These are phyloP conservation scores for Lordiphosa collinella DNA, from an alignment of 1,140 invertebrate species.

Conservation along the genomic window DNA sequence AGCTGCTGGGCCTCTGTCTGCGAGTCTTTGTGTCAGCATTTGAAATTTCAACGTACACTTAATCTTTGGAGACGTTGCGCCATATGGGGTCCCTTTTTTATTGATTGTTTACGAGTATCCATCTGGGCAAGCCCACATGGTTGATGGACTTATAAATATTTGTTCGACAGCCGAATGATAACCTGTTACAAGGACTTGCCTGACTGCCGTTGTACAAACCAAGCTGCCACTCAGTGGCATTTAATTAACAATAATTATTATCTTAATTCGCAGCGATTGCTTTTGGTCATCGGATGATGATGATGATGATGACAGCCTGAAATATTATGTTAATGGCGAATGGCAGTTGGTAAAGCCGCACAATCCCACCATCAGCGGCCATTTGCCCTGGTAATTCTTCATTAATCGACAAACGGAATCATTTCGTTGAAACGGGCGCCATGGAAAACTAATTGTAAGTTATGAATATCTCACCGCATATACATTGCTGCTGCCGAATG, in stretches of 20 bases:
- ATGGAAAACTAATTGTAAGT: conserved; percentile 57
- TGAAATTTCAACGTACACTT: conserved; percentile 61
- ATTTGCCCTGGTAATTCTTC: conserved; percentile 54
- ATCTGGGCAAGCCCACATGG: conserved; percentile 9
- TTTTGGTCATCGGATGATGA: conserved; percentile 6
- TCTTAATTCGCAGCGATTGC: conserved; percentile 48
- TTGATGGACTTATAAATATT: neutral
- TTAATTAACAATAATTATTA: conserved; percentile 61
- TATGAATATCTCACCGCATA: conserved; percentile 67
- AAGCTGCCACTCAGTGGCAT: conserved; percentile 31
- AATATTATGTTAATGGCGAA: conserved; percentile 46
- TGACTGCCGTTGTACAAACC: conserved; percentile 18
- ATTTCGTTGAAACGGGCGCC: conserved; percentile 22
- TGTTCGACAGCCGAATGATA: conserved; percentile 17
- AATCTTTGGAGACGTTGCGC: conserved; percentile 55
- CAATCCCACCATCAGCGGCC: conserved; percentile 11
- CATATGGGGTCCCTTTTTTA: conserved; percentile 62
- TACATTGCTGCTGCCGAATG: conserved; percentile 29
- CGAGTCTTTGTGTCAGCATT: conserved; percentile 28
- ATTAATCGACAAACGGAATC: conserved; percentile 44
- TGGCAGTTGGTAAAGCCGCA: conserved; percentile 12
- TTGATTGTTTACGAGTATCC: conserved; percentile 5
- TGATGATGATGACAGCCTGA: conserved; percentile 24
- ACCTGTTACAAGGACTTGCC: conserved; percentile 39
- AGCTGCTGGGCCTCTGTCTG: conserved; percentile 7